Evolutionary conservation across 2,888 invertebrate species (phyloP), one percentile per base, ranked within the genome.

Genomic region (Pachydiplax longipennis): DNA sequence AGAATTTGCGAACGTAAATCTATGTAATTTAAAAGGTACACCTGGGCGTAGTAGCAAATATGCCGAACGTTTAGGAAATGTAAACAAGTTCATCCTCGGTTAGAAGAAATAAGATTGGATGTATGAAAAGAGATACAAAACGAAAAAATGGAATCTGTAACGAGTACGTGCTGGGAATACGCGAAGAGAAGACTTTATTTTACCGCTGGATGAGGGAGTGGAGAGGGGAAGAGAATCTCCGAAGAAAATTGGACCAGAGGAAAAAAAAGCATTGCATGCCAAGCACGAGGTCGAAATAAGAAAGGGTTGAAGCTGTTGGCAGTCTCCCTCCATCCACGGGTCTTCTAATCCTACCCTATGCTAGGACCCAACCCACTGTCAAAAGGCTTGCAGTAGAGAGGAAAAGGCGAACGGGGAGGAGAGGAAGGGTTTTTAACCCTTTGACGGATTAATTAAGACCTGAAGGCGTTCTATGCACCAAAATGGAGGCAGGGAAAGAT

Each of bases 381-480:
- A 87, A 87, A 87, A 61, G 87, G 61, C 12, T 87, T 2, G 31
- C 8, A 3, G 31, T 31, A 65, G 22, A 22, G 65, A 25, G 73
- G 25, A 73, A 73, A 31, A 5, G 73, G 18, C 53, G 10, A 8
- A 31, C 2, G 73, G 31, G 12, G 31, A 22, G 37, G n/a, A n/a
- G n/a, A n/a, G 37, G n/a, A 53, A 37, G 58, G 87, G 37, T 37
- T 31, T 65, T 65, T 65, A 87, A 87, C 87, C 82, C 87, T 37
- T 40, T 87, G 87, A 87, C 87, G 87, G 87, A 87, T 87, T 87
- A 87, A 87, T 87, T 87, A 87, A 87, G 87, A 87, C 58, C 37
- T 25, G 40, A 61, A 87, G 58, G 61, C 37, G 65, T 58, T 87
- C 87, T 58, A 65, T 37, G 37, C 22, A 61, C 22, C n/a, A 61